Percentiles rank a stretch among this genome's conserved stretches.
Evolutionary conservation across 2,113 vertebrate species (phyloP).

Genomic region (Micronycteris hirsuta): DNA sequence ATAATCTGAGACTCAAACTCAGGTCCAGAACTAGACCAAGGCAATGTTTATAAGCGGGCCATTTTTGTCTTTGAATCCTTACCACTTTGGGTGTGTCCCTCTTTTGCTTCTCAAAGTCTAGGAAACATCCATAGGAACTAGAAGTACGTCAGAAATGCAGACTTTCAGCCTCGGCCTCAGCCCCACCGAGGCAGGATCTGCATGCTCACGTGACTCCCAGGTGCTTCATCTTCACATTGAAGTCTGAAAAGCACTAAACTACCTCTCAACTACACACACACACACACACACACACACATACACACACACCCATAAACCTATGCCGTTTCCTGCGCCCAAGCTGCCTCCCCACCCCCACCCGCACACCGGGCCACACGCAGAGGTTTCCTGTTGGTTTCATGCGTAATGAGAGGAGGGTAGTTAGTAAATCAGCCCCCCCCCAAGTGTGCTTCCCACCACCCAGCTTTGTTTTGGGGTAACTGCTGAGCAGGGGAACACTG

Average conservation of each 20-base stretch:
- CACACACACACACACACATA: too few relatives aligned
- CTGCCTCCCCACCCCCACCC: too few relatives aligned
- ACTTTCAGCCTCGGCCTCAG: not conserved
- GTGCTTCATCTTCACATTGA: not conserved
- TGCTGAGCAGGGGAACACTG: not conserved
- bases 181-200: not conserved
- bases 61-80: not conserved
- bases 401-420: not conserved
- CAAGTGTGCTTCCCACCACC: not conserved
- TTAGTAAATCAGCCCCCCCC: not conserved
- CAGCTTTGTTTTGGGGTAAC: not conserved
- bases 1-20: not conserved
- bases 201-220: not conserved
- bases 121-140: too few relatives aligned
- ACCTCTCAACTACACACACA: not conserved
- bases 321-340: not conserved
- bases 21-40: not conserved
- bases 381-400: not conserved
- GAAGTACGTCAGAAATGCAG: not conserved
- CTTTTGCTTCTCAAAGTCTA: not conserved
- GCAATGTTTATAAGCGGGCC: not conserved
- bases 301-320: not conserved
- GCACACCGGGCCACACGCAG: not conserved
- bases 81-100: not conserved
- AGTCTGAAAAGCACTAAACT: not conserved